Base-by-base conservation (phyloP, 2,888 invertebrate genomes). In the Margaritifera margaritifera region DNA sequence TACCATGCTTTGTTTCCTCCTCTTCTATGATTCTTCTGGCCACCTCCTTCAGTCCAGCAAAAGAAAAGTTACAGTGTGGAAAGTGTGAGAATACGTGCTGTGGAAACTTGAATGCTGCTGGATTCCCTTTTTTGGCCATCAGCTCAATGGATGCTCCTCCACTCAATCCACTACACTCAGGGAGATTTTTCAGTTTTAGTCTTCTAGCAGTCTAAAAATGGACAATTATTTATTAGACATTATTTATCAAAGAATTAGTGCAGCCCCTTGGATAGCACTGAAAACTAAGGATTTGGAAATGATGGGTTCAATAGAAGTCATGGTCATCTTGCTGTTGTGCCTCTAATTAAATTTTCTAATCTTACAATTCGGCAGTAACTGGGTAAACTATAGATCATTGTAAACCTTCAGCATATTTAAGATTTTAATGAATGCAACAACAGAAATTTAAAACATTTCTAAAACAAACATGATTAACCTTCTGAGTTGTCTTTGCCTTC, bases 51-150 rank as follows among this genome's bases (percentile, higher is more conserved):
- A 89, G 62, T 2, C 98, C 98, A 77, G 96, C 92, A 89, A 97
- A 95, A 90, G 96, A 97, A 87, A 98, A 98, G 90, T 95, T 94
- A 87, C 98, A 98, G 88, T 96, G 93, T 85, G 92, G 92, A 22
- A 25, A 53, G 67, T 92, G 91, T 74, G 89, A 91, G 4, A 71
- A 24, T 88, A 96, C 89, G 0, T 92, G 84, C 58, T 92, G 83
- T 0, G 93, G 92, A 84, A 96, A 94, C 31, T 62, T 64, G 61
- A 86, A 86, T 4, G 81, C 77, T 6, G 63, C 60, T 4, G 84
- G 85, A 58, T 89, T 91, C n/a, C 92, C 92, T 15, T 94, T 92
- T 85, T 91, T 91, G 0, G 98, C 96, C 64, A 96, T 93, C 71
- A 92, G 87, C 91, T 99, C 98, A 53, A 99, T 92, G 31, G 97